Evolutionary conservation across 2,113 vertebrate species (phyloP).

Genomic region (Gopherus evgoodei): DNA sequence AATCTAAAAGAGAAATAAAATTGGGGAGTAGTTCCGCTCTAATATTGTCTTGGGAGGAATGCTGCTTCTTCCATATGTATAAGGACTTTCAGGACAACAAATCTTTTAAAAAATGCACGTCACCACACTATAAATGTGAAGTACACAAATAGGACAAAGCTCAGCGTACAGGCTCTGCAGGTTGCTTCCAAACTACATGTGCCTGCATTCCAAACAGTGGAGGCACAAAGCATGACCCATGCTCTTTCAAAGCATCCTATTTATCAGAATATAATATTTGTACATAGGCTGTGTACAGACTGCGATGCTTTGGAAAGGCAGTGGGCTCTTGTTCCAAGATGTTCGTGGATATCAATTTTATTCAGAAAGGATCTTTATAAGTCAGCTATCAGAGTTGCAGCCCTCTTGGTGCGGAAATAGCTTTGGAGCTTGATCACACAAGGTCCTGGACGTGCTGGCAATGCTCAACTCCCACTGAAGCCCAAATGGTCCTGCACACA

Average conservation of each 20-base stretch:
- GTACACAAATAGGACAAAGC: conserved; percentile 9
- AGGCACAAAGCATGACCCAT: not conserved
- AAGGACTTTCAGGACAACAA: conserved; percentile 27
- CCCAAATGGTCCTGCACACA: not conserved
- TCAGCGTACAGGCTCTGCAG: not conserved
- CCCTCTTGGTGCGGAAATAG: not conserved
- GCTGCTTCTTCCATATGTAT: conserved; percentile 18
- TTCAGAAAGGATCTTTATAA: not conserved
- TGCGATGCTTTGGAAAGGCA: not conserved
- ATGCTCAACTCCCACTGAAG: not conserved
- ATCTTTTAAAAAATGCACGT: conserved; percentile 39
- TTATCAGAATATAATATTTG: not conserved
- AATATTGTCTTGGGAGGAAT: conserved; percentile 8
- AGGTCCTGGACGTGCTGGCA: not conserved
- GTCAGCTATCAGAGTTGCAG: not conserved
- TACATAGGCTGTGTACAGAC: accelerated
- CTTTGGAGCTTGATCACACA: not conserved
- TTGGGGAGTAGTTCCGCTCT: conserved; percentile 42
- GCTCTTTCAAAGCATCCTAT: not conserved
- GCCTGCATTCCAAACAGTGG: not conserved
- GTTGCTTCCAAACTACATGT: not conserved
- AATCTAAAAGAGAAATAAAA: conserved; percentile 41
- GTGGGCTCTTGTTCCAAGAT: not conserved
- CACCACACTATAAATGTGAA: conserved; percentile 6
- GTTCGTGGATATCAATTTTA: not conserved